Evolutionary conservation across 2,113 vertebrate genomes (phyloP).

Genomic region (Stegostoma tigrinum): DNA sequence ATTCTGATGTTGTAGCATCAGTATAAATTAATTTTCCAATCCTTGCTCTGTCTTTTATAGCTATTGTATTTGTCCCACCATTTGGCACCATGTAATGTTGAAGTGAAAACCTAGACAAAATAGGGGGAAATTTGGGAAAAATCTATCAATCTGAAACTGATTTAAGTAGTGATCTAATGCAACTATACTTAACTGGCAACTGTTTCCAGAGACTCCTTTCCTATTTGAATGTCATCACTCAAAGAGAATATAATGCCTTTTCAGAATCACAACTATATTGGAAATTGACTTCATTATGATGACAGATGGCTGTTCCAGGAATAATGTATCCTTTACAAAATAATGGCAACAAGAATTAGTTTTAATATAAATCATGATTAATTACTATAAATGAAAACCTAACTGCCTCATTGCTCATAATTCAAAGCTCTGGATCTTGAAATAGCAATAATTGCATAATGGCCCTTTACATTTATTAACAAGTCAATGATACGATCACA

Average conservation of each 20-base stretch:
- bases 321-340: not conserved
- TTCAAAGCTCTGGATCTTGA: constrained; percentile 12
- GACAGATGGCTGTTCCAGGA: not conserved
- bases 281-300: not conserved
- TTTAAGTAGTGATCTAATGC: not conserved
- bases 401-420: not conserved
- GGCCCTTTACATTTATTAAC: not conserved
- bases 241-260: not conserved
- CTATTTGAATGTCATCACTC: not conserved
- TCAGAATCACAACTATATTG: not conserved
- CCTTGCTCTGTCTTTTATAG: no score
- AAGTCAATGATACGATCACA: not conserved
- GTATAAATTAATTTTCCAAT: no score
- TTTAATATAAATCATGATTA: constrained; percentile 21
- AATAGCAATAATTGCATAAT: not conserved
- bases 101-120: not conserved
- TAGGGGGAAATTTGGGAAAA: not conserved
- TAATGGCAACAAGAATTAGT: not conserved
- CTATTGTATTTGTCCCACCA: not conserved
- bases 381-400: not conserved
- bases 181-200: not conserved
- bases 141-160: not conserved
- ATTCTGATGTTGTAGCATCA: no score
- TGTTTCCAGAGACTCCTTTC: not conserved
- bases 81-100: not conserved